Evolutionary conservation across 2,113 vertebrate genomes (phyloP).

Genomic region (Anhinga anhinga): DNA sequence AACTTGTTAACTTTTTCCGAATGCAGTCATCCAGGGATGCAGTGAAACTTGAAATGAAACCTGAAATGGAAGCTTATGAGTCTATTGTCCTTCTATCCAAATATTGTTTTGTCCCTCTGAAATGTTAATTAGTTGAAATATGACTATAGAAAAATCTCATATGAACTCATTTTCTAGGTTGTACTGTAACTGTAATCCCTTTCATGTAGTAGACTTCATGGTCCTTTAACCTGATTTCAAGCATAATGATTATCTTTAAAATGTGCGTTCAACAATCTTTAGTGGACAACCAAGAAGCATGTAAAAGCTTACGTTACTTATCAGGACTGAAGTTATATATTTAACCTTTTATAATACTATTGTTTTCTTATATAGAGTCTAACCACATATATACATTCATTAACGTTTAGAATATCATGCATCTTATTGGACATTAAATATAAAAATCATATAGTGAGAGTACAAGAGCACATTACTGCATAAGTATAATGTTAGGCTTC

Average conservation of each 20-base stretch:
- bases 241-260: neutral
- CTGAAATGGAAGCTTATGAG: neutral
- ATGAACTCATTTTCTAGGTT: neutral
- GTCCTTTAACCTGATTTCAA: neutral
- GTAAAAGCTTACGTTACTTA: neutral
- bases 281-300: neutral
- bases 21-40: neutral
- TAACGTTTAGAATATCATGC: neutral
- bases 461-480: neutral
- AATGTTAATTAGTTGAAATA: neutral
- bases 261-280: neutral
- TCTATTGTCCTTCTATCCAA: neutral
- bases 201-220: neutral
- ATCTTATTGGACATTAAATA: neutral
- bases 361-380: neutral
- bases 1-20: neutral
- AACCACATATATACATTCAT: neutral
- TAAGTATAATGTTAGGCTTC: neutral
- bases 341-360: neutral
- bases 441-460: neutral
- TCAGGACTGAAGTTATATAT: neutral
- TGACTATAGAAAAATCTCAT: neutral
- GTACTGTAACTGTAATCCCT: neutral
- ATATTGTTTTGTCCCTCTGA: neutral
- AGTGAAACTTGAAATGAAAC: neutral